These are phyloP conservation scores for Tholera decimalis DNA, from an alignment of 2,888 invertebrate genomes.

Conservation along the genomic window DNA sequence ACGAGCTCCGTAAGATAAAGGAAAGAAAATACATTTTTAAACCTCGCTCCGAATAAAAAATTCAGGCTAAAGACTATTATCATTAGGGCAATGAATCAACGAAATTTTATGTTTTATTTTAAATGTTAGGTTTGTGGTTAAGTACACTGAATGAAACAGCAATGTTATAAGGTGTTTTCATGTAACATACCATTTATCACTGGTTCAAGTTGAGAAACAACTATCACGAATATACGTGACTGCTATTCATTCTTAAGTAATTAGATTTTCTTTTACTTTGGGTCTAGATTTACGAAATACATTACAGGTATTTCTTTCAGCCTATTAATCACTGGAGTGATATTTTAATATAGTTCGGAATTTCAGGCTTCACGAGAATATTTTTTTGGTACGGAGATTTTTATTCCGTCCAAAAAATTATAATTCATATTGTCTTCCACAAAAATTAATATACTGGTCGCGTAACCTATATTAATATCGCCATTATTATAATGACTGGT, in stretches of 20 bases:
- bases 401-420: not conserved
- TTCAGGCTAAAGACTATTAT: constrained; percentile 76
- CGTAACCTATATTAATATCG: constrained; percentile 19
- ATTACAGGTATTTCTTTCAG: constrained; percentile 1
- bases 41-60: constrained; percentile 74
- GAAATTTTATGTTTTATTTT: constrained; percentile 76
- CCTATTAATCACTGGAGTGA: not conserved
- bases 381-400: not conserved
- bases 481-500: constrained; percentile 23
- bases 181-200: constrained; percentile 59
- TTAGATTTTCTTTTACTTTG: constrained; percentile 21
- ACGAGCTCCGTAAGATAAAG: constrained; percentile 76
- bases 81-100: constrained; percentile 83
- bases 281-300: constrained; percentile 11
- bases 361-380: not conserved
- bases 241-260: constrained; percentile 28
- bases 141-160: constrained; percentile 75
- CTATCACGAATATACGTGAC: constrained; percentile 20
- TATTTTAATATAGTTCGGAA: not conserved
- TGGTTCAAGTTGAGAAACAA: constrained; percentile 53
- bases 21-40: constrained; percentile 78
- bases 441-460: constrained; percentile 42
- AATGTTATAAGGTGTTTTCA: constrained; percentile 46
- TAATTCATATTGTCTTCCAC: constrained; percentile 25
- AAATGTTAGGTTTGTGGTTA: constrained; percentile 70